Conservation (phyloP, 1,140 invertebrate species). For the Brevipalpus yothersi region DNA sequence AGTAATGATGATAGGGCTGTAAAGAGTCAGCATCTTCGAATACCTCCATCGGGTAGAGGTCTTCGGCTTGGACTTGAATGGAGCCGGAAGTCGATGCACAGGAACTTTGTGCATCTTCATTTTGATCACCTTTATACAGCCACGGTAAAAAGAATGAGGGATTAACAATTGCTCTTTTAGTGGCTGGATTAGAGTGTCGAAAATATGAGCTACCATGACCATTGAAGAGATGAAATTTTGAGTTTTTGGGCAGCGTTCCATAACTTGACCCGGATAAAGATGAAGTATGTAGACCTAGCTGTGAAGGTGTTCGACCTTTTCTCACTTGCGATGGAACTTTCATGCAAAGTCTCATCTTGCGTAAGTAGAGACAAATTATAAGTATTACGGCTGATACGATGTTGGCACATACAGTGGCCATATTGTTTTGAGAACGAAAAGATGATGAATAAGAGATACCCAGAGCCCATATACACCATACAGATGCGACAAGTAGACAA, state of each 20-base stretch:
- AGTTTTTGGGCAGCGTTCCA: background rate
- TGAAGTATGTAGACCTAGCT: background rate
- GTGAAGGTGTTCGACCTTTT: background rate
- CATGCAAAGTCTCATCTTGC: background rate
- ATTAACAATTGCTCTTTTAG: background rate
- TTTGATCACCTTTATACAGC: background rate
- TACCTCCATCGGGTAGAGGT: slow-evolving; percentile 14
- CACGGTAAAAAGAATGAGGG: background rate
- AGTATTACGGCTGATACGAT: background rate
- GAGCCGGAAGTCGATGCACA: slow-evolving; percentile 8
- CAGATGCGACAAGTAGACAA: slow-evolving; percentile 17
- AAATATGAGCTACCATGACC: background rate
- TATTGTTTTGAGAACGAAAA: background rate
- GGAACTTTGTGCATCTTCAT: slow-evolving; percentile 3
- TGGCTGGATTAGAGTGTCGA: background rate
- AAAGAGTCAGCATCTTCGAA: slow-evolving; percentile 11
- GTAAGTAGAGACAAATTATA: background rate
- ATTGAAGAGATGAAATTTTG: background rate
- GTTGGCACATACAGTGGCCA: background rate
- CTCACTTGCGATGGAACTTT: background rate
- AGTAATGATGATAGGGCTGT: background rate
- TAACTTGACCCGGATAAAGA: background rate
- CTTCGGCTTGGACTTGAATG: slow-evolving; percentile 13
- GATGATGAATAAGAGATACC: background rate
- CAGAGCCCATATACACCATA: slow-evolving; percentile 23